Evolutionary conservation across 2,113 vertebrate species (phyloP).

Genomic region (Spheniscus mendiculus): DNA sequence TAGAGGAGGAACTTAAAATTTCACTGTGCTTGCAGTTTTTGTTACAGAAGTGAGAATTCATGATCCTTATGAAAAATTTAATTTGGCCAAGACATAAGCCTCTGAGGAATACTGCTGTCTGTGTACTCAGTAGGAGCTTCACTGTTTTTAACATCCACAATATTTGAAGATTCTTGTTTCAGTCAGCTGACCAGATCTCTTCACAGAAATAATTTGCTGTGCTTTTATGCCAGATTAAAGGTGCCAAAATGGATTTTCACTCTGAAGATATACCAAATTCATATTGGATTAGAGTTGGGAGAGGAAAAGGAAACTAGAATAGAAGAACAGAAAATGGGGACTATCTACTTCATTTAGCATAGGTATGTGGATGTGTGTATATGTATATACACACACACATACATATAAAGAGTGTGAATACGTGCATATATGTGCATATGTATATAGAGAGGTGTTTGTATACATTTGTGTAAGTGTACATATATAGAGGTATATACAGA

Average conservation of each 20-base stretch:
- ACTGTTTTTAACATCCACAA: background rate
- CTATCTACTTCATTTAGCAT: background rate
- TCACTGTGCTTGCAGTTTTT: background rate
- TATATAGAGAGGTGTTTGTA: background rate
- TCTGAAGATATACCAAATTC: background rate
- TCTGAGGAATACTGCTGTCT: background rate
- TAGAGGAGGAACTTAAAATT: background rate
- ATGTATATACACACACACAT: fast-evolving
- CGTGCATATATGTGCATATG: background rate
- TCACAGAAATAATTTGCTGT: background rate
- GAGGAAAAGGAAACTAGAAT: background rate
- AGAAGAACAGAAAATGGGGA: background rate
- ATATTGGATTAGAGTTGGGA: background rate
- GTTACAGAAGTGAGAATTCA: background rate
- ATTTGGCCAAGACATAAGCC: background rate
- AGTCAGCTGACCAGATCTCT: background rate
- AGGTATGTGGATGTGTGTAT: background rate
- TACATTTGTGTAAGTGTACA: background rate
- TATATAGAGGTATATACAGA: background rate
- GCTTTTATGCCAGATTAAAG: background rate
- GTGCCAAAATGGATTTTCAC: background rate
- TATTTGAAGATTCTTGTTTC: background rate
- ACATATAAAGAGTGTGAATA: background rate
- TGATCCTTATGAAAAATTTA: background rate
- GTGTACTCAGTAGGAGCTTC: background rate